Evolutionary conservation across 2,888 invertebrate genomes (phyloP), one percentile per base, ranked within the genome.

Genomic region (Piscicola geometra): DNA sequence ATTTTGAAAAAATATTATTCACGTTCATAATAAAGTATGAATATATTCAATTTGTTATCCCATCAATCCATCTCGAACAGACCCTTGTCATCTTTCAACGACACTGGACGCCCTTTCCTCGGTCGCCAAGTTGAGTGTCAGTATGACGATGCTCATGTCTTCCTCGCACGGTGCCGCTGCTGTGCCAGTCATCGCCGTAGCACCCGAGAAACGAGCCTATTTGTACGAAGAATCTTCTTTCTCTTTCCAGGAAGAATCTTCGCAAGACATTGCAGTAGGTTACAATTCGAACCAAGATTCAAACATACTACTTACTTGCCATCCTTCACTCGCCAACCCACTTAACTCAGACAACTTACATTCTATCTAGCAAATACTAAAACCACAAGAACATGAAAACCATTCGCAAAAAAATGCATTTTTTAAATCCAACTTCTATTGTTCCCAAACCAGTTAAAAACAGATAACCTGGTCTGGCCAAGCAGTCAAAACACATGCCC

Each of bases 121-220:
- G n/a, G 79, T 79, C 74, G 79, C 79, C 25, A 76, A 76, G 28
- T 76, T 79, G 56, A 79, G 79, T 21, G 79, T 79, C 71, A 79
- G 78, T 71, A 79, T 79, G 79, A 79, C 79, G 41, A 79, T 79
- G 79, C 74, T 79, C 28, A 79, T 79, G 79, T 79, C 79, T n/a
- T 78, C 79, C 18, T 75, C 75, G 30, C 64, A n/a, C 69, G 5
- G 1, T 21, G 73, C 33, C 1, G n/a, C 56, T 1, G 28, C 33
- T 35, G 25, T 73, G 5, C 35, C 64, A 5, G n/a, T 5, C 60
- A 15, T 5, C 60, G n/a, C n/a, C 3, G n/a, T 5, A 3, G 3
- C 60, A 15, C 15, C 21, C 21, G 25, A 56, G 15, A 56, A 25
- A 21, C 9, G 35, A 15, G 56, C 32, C 2, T 30, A 35, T n/a